Percentiles rank a stretch among this genome's conserved stretches.
Evolutionary conservation across 2,797 vertebrate genomes (phyloP).

Genomic region (Periparus ater): DNA sequence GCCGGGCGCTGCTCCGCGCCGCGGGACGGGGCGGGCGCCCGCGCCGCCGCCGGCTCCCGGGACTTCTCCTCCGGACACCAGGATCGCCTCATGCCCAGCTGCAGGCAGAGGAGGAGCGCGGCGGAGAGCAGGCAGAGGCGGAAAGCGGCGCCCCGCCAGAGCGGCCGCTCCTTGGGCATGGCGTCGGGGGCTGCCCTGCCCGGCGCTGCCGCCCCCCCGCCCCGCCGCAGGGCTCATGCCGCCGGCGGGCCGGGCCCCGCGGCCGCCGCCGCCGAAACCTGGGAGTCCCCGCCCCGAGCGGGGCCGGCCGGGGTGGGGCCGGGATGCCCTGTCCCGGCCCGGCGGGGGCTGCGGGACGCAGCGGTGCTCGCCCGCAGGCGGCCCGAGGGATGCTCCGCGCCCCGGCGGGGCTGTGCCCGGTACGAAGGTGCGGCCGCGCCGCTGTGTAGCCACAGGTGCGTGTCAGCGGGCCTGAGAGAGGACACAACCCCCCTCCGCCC

Average conservation of each 20-base stretch:
- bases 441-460: neutral
- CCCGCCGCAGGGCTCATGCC: neutral
- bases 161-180: constrained; percentile 57
- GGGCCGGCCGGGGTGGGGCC: constrained; percentile 44
- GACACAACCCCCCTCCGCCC: fast-evolving
- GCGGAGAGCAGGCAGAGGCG: constrained; percentile 79
- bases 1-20: neutral
- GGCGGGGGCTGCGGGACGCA: neutral
- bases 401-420: neutral
- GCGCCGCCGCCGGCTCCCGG: neutral
- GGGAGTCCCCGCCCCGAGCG: constrained; percentile 34
- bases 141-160: constrained; percentile 68
- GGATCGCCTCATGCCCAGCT: constrained; percentile 69
- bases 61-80: neutral
- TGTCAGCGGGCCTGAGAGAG: fast-evolving
- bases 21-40: neutral
- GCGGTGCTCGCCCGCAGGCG: neutral
- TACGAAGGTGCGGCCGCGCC: too few relatives aligned
- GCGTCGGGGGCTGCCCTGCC: neutral
- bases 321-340: neutral
- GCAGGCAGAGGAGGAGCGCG: constrained; percentile 79
- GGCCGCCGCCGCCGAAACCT: neutral
- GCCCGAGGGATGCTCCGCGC: neutral
- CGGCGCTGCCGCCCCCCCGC: neutral
- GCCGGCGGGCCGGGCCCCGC: neutral